Base-by-base conservation (phyloP, 2,113 vertebrate genomes). In the Stigmatopora nigra region DNA sequence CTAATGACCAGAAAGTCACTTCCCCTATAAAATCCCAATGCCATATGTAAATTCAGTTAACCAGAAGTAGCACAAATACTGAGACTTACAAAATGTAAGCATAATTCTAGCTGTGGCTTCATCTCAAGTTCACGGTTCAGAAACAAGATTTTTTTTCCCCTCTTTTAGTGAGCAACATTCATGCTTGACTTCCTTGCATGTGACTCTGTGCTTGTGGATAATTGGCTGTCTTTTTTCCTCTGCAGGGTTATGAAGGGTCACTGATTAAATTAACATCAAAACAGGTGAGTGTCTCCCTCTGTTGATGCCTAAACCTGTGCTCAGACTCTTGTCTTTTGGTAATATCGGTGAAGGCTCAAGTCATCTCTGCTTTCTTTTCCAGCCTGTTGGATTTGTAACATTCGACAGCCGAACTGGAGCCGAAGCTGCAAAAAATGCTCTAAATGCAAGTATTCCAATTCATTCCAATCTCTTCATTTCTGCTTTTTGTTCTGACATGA, bases 301-400 rank as follows among this genome's bases (percentile, higher is more conserved):
- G 51, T 60, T 63, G 75, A 70, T 70, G 35, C 56, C 51, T 15
- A 61, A 45, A 61, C 17, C n/a, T 17, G 16, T 38, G 31, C 15
- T n/a, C 10, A 0, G 58, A 15, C 9, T 20, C 20, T n/a, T 4
- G 9, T 14, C 20, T 62, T 41, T 19, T 45, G 35, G 41, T 25
- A 5, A 48, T 47, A 45, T 15, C 45, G 25, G 8, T 16, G 11
- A 19, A 48, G 25, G 10, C 17, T 17, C 3, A 35, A 49, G 13
- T 44, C 19, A 49, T 49, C 22, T 2, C 46, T 8, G 15, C 13
- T 17, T 65, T 86, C 22, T 75, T 84, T 90, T 90, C 64, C 82
- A 99, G 97, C 97, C 96, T 73, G 96, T 99, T 77, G 97, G 97
- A 70, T 99, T 99, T 92, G 97, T 99, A 88, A 98, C 95, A 76